These are phyloP conservation scores for Notodonta ziczac DNA, from an alignment of 2,888 invertebrate genomes.

Conservation along the genomic window DNA sequence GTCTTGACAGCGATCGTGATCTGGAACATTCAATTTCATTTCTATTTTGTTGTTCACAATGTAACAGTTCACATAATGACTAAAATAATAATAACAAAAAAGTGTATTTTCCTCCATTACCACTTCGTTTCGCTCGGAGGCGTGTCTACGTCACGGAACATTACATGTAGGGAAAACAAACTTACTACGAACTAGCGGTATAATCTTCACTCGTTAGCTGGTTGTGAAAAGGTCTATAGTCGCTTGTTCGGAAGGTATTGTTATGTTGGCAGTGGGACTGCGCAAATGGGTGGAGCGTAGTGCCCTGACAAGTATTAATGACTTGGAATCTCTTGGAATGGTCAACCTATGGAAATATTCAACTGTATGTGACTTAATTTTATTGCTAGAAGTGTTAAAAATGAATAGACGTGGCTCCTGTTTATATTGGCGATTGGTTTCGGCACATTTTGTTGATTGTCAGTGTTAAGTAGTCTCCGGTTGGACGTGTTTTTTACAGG, in stretches of 20 bases:
- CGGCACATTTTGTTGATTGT: background rate
- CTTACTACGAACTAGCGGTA: constrained; percentile 15
- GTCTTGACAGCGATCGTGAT: background rate
- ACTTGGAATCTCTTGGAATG: constrained; percentile 62
- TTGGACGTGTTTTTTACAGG: background rate
- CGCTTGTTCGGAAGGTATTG: constrained; percentile 12
- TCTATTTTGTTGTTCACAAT: too few species aligned
- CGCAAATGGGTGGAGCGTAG: constrained; percentile 71
- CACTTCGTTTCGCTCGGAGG: constrained; percentile 26
- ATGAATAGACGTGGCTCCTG: background rate
- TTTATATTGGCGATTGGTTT: background rate
- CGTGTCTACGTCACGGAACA: constrained; percentile 33
- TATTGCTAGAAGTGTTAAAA: background rate
- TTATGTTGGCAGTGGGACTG: constrained; percentile 43
- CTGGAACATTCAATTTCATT: too few species aligned
- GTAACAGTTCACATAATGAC: background rate
- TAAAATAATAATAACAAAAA: constrained; percentile 26
- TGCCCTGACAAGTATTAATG: constrained; percentile 75
- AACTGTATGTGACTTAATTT: background rate
- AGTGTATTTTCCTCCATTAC: constrained; percentile 20
- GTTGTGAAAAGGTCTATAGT: constrained; percentile 39
- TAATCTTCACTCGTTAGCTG: constrained; percentile 12
- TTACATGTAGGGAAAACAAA: constrained; percentile 21
- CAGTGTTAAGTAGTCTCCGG: background rate
- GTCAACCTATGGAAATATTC: constrained; percentile 9